Base-by-base conservation (phyloP, 1,140 invertebrate genomes). In the Brachionus manjavacas region DNA sequence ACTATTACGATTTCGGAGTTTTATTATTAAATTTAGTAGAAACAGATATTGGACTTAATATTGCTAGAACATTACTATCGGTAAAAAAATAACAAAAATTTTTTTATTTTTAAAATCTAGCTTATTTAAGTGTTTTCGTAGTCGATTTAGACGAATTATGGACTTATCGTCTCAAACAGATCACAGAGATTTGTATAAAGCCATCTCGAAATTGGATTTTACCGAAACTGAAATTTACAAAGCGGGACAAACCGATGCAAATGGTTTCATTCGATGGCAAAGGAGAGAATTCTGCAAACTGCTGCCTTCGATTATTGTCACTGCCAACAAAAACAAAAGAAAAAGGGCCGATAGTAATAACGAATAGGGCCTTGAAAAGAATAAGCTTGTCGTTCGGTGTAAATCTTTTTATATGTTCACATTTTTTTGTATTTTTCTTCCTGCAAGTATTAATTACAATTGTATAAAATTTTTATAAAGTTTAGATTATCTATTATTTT, bases 211-310 rank as follows among this genome's bases (percentile, higher is more conserved):
- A 81, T 46, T 81, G 23, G 79, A 81, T 46, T 43, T 20, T 23
- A 81, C 64, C 16, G 79, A 81, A 46, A 81, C 79, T 25, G 79
- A 81, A 46, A 64, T 81, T 25, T 81, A 64, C 43, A 81, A 81
- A 43, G 79, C 79, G 28, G 79, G 79, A 12, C 79, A 81, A 68
- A 23, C 14, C 14, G 79, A 81, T 68, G 52, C 79, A 3, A 81
- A 11, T 39, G 79, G 79, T 25, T 81, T 81, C 31, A 41, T 81
- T 12, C 35, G 41, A 41, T 81, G 79, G 79, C 79, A 81, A 25
- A 52, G 79, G 66, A 60, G 79, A 60, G 79, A 81, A 68, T 81
- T 81, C 52, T 81, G 79, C 41, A 81, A 81, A 25, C 52, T 81
- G 2, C 28, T 60, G 39, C 79, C 79, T 81, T 81, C 79, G 14